Conservation (phyloP, 2,797 vertebrate genomes). For the Falco rusticolus region DNA sequence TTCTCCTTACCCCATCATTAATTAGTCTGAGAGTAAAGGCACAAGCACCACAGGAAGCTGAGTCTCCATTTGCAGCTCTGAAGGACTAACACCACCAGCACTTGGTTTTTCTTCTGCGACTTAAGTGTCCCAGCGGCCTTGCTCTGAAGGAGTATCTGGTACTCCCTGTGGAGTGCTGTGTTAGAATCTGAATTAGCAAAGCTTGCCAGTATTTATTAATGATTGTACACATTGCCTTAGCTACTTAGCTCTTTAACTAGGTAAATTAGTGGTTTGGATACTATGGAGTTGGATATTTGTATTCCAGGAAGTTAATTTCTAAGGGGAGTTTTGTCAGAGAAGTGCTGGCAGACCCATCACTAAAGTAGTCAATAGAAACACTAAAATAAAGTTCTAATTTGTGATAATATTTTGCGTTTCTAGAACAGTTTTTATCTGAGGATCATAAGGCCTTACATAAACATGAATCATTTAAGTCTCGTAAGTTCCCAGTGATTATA, state of each 20-base stretch:
- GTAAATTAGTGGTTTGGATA: conserved; percentile 33
- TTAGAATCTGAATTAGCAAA: conserved; percentile 5
- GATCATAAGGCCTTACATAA: conserved; percentile 56
- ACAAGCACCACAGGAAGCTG: neutral
- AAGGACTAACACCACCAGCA: neutral
- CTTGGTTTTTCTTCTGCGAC: neutral
- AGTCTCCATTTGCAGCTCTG: neutral
- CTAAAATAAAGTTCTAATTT: conserved; percentile 58
- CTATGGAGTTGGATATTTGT: neutral
- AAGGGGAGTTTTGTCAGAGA: conserved; percentile 19
- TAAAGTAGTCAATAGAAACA: conserved; percentile 13
- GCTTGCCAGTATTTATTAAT: conserved; percentile 23
- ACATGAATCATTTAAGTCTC: conserved; percentile 60
- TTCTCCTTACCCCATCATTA: neutral
- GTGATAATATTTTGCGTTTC: conserved; percentile 62
- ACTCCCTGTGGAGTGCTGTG: neutral
- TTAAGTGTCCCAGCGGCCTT: neutral
- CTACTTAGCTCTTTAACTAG: conserved; percentile 16
- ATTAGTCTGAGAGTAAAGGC: neutral
- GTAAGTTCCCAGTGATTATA: conserved; percentile 27
- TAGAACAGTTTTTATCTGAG: conserved; percentile 39
- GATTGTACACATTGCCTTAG: neutral
- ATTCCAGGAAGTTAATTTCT: conserved; percentile 47
- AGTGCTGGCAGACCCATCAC: conserved; percentile 38
- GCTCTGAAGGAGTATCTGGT: neutral